phyloP scores from a whole-genome alignment of 2,888 invertebrate genomes.

The Aromia moschata region DNA sequence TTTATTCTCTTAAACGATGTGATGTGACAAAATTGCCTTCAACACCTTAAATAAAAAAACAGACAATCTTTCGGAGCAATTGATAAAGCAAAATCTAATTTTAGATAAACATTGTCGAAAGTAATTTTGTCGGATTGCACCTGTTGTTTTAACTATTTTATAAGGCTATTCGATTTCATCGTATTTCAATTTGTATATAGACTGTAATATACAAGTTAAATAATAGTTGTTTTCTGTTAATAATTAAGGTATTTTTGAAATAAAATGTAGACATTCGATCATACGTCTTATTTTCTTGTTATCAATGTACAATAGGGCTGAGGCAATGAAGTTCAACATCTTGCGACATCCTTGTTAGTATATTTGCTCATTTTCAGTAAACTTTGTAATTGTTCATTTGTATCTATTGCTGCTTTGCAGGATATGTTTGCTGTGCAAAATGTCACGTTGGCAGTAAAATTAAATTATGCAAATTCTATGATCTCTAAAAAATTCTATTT shows the following conservation, averaged over 20 bases:
- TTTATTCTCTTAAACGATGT: conserved; percentile 35
- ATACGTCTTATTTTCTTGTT: too few species aligned
- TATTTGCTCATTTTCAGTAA: too few species aligned
- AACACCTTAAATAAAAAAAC: background rate
- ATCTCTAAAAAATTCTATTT: too few species aligned
- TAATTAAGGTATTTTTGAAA: conserved; percentile 53
- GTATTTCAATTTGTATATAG: conserved; percentile 29
- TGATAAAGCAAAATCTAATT: conserved; percentile 6
- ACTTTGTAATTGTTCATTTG: too few species aligned
- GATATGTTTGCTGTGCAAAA: too few species aligned
- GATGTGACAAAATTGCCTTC: conserved; percentile 7
- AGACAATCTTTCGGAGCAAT: conserved; percentile 20
- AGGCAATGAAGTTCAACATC: too few species aligned
- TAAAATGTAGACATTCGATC: conserved; percentile 41
- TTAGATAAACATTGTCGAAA: conserved; percentile 1
- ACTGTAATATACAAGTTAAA: conserved; percentile 34
- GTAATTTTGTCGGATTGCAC: background rate
- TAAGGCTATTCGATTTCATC: conserved; percentile 17
- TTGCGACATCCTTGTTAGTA: too few species aligned
- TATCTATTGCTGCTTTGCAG: too few species aligned
- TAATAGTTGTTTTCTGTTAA: conserved; percentile 50
- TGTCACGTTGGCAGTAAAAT: too few species aligned
- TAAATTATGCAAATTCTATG: too few species aligned
- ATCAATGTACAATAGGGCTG: too few species aligned
- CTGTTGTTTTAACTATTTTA: conserved; percentile 3